phyloP scores from a whole-genome alignment of 2,113 vertebrate species.

The Spea bombifrons region DNA sequence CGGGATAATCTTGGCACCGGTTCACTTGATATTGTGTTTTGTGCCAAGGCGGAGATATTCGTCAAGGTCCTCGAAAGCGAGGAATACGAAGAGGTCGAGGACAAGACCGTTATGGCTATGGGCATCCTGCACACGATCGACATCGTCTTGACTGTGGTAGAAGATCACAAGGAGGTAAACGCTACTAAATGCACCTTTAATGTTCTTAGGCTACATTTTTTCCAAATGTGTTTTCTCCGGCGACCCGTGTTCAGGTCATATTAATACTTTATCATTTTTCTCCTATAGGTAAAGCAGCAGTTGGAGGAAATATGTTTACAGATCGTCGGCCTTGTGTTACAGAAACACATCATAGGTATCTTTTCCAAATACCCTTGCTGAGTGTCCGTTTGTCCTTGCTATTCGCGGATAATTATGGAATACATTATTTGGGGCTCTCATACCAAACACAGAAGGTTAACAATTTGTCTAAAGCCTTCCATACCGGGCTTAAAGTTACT shows the following conservation, averaged over 20 bases:
- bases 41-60: slow-evolving; percentile 89
- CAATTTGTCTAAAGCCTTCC: no score
- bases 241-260: not conserved
- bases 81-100: slow-evolving; percentile 92
- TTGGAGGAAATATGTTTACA: slow-evolving; percentile 92
- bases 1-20: no score
- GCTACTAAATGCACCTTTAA: no score
- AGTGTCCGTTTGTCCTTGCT: no score
- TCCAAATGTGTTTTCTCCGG: no score
- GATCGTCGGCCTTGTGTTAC: slow-evolving; percentile 92
- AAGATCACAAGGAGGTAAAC: slow-evolving; percentile 89
- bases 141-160: slow-evolving; percentile 91
- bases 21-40: not conserved
- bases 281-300: slow-evolving; percentile 87
- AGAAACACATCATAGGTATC: slow-evolving; percentile 94
- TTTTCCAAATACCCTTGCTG: not conserved
- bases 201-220: no score
- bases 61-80: slow-evolving; percentile 91
- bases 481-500: no score
- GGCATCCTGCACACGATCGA: slow-evolving; percentile 94
- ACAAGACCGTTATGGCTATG: slow-evolving; percentile 95
- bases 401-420: no score
- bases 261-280: slow-evolving; percentile 46
- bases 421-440: no score
- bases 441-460: no score